Evolutionary conservation across 2,888 invertebrate genomes (phyloP).

Genomic region (Dendrolimus houi): DNA sequence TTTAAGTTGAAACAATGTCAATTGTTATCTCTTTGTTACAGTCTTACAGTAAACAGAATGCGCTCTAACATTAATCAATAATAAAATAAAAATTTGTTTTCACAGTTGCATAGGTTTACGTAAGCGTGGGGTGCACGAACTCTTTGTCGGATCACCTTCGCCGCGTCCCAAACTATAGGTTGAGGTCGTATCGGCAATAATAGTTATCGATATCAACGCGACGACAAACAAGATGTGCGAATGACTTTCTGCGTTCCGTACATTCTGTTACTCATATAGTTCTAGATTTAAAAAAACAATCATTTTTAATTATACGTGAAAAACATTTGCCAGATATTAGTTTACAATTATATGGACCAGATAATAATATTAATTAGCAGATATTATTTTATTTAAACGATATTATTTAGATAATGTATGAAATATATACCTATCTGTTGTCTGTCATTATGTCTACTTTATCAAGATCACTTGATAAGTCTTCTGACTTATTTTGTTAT

Average conservation of each 20-base stretch:
- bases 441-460: no score
- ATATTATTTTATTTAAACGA: no score
- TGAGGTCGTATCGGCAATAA: conserved; percentile 64
- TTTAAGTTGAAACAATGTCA: background rate
- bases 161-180: conserved; percentile 62
- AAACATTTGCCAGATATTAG: no score
- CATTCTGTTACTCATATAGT: background rate
- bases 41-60: conserved; percentile 12
- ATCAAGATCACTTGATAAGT: no score
- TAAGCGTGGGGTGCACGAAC: conserved; percentile 63
- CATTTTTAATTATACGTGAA: no score
- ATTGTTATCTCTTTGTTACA: background rate
- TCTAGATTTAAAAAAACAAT: no score
- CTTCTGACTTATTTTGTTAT: no score
- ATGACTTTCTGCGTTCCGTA: conserved; percentile 23
- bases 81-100: conserved; percentile 38
- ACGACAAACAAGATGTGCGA: conserved; percentile 49
- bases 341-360: no score
- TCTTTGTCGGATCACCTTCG: conserved; percentile 56
- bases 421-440: no score
- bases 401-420: no score
- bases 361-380: no score
- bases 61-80: conserved; percentile 31
- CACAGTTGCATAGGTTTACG: conserved; percentile 61
- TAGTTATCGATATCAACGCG: conserved; percentile 50